A percentile compares a stretch with the other conserved stretches of the same genome.
These are phyloP conservation scores for Chloebia gouldiae DNA, from an alignment of 2,113 vertebrate species.

Conservation along the genomic window DNA sequence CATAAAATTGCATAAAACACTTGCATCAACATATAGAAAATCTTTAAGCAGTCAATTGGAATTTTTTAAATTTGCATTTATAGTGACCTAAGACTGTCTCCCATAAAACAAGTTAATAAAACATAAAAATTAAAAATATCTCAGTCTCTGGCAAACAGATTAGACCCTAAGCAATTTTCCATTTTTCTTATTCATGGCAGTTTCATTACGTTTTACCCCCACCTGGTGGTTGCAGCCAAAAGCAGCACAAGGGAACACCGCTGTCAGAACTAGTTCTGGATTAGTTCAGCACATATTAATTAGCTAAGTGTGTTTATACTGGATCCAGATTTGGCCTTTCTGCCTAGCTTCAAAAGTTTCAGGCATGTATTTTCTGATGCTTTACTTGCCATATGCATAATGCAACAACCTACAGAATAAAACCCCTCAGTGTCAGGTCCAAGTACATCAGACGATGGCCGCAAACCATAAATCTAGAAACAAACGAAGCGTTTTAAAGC, in stretches of 20 bases:
- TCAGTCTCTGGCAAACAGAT: background rate
- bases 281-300: background rate
- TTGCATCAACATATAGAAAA: background rate
- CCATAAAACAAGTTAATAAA: background rate
- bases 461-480: background rate
- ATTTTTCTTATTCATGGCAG: background rate
- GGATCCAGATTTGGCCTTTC: background rate
- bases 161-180: background rate
- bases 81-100: background rate
- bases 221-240: constrained; percentile 63
- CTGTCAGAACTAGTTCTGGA: background rate
- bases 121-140: background rate
- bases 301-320: background rate
- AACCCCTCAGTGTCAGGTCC: background rate
- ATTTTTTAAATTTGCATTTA: background rate
- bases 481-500: accelerated
- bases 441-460: background rate
- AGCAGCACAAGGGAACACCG: background rate
- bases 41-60: background rate
- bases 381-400: background rate
- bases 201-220: constrained; percentile 66
- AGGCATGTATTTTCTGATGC: background rate
- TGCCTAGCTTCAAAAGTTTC: background rate
- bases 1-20: background rate
- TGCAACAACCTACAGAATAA: background rate